These are phyloP conservation scores for Dromiciops gliroides DNA, from an alignment of 2,113 vertebrate genomes.

Conservation along the genomic window DNA sequence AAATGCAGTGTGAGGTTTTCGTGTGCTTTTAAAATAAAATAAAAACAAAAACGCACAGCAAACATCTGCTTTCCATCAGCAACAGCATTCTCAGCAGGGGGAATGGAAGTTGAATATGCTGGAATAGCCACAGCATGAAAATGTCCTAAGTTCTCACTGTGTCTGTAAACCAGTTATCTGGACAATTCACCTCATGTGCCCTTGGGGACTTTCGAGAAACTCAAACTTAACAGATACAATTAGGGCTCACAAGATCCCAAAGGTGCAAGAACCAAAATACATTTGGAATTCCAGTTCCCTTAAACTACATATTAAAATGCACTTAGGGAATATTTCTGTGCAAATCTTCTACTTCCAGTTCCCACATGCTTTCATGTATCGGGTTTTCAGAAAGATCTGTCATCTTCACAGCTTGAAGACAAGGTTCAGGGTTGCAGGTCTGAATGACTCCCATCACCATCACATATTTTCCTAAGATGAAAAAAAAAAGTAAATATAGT, in stretches of 20 bases:
- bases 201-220: neutral
- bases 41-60: neutral
- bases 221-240: neutral
- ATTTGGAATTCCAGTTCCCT: neutral
- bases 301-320: neutral
- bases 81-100: neutral
- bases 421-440: conserved; percentile 88
- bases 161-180: neutral
- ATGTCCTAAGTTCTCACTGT: neutral
- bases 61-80: conserved; percentile 67
- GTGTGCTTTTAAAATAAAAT: neutral
- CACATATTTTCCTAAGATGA: conserved; percentile 91
- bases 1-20: conserved; percentile 17
- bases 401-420: conserved; percentile 93
- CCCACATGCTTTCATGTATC: conserved; percentile 89
- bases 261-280: neutral
- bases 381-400: conserved; percentile 92
- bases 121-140: neutral
- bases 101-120: neutral
- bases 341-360: conserved; percentile 93
- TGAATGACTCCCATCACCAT: conserved; percentile 95
- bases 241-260: neutral
- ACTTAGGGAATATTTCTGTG: conserved; percentile 86
- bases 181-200: neutral
- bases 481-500: neutral